A percentile compares a stretch with the other conserved stretches of the same genome.
These are phyloP conservation scores for Ochotona princeps DNA, from an alignment of 2,113 vertebrate genomes.

Conservation along the genomic window DNA sequence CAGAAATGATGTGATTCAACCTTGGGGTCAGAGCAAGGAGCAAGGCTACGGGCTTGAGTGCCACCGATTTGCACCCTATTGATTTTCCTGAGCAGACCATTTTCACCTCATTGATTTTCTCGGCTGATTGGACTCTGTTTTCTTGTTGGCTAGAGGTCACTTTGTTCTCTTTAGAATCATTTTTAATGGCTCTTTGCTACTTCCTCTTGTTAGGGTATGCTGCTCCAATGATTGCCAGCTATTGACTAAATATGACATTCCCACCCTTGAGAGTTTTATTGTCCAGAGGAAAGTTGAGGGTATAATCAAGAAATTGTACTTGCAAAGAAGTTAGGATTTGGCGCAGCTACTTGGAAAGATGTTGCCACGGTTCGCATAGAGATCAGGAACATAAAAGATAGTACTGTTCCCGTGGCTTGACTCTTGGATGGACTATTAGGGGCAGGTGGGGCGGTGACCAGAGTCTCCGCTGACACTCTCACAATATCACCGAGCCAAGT, in stretches of 20 bases:
- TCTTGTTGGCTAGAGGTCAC: conserved; percentile 68
- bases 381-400: background rate
- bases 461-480: background rate
- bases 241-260: conserved; percentile 61
- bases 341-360: background rate
- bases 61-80: conserved; percentile 54
- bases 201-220: conserved; percentile 52
- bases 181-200: conserved; percentile 52
- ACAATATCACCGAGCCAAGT: background rate
- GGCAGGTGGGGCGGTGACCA: background rate
- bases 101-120: conserved; percentile 74
- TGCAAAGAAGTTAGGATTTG: background rate
- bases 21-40: background rate
- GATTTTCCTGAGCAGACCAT: conserved; percentile 71
- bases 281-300: conserved; percentile 50
- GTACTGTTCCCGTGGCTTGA: background rate
- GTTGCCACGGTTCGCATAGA: background rate
- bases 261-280: background rate
- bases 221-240: conserved; percentile 37
- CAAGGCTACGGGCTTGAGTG: background rate
- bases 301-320: conserved; percentile 17
- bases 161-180: conserved; percentile 58
- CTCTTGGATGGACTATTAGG: background rate
- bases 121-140: conserved; percentile 63
- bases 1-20: conserved; percentile 7